Evolutionary conservation across 2,888 invertebrate genomes (phyloP), one percentile per base, ranked within the genome.

Genomic region (Entomobrya multifasciata): DNA sequence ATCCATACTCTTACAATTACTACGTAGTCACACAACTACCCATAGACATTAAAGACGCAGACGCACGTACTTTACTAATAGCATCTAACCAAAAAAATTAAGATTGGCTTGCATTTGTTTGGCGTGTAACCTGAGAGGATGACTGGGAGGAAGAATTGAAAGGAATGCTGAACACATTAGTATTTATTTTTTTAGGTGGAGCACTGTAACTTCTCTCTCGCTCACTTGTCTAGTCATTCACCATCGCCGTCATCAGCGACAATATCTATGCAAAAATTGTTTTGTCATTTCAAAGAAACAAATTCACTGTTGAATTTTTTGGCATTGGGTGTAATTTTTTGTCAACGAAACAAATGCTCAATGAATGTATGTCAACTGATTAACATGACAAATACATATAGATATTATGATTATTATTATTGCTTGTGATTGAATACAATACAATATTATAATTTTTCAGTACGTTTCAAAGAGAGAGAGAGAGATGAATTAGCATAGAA

Each of bases 321-420:
- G 70, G 70, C 70, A 47, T 70, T 44, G 70, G 70, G 70, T 70
- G 70, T 47, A 25, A n/a, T n/a, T 70, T 52, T 72, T 74, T 36
- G 52, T 55, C 52, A 74, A 74, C 15, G 30, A 27, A n/a, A n/a
- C n/a, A n/a, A n/a, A n/a, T n/a, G n/a, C n/a, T n/a, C n/a, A n/a
- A n/a, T 30, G 27, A 30, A 70, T 77, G 41, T 79, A 80, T 83
- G 78, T 87, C 83, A 83, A 74, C 78, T 83, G 77, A 83, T 87
- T 87, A 87, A 10, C 87, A 87, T 83, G 83, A 87, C 87, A 87
- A 84, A 84, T 67, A 67, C 44, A 76, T n/a, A n/a, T 52, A 81
- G 41, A 86, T 74, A 86, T 76, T 74, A 70, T 62, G 25, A 17
- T 76, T 47, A 62, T 83, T 72, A 57, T 49, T 41, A 52, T 74